Base-by-base conservation (phyloP, 2,888 invertebrate genomes). In the Nomada ruficornis region DNA sequence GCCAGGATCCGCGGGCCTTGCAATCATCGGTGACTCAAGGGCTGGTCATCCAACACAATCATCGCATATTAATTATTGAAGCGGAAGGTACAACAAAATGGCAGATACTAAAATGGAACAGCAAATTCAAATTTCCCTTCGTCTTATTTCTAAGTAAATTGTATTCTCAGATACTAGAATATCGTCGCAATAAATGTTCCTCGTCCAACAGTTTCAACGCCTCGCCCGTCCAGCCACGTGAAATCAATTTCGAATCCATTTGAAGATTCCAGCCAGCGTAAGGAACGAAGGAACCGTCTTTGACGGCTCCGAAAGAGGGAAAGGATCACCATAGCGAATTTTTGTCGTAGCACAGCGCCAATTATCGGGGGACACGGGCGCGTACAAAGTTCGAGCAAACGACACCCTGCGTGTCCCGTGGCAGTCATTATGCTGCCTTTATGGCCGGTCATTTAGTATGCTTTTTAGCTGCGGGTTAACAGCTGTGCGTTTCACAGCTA, bases 381-480 rank as follows among this genome's bases (percentile, higher is more conserved):
- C 59, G 78, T 50, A 54, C 79, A 77, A 82, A 84, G 79, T 75
- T 69, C 77, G 75, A 74, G 60, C 62, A 65, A 80, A 85, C 84
- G 84, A 77, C 74, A 82, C 73, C 73, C 63, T 72, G 75, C 88
- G 80, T 83, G 83, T 87, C 84, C 77, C 81, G 75, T 82, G 71
- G 69, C 77, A 76, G 88, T 90, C 88, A 88, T 91, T 90, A 91
- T 86, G 88, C 84, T 79, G 83, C 80, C 88, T 89, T 90, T 89
- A 89, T 85, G 82, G 72, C 85, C 60, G 84, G 88, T 90, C 88
- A 89, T 88, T 90, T 89, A 89, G 86, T 84, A 85, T 86, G 89
- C 89, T 89, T 90, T 89, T 91, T 91, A 90, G 91, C 91, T 91
- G 91, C 91, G 91, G 92, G 91, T 91, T 91, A 90, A 91, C 92